Base-by-base conservation (phyloP, 2,797 vertebrate species). In the Anisognathus igniventris region DNA sequence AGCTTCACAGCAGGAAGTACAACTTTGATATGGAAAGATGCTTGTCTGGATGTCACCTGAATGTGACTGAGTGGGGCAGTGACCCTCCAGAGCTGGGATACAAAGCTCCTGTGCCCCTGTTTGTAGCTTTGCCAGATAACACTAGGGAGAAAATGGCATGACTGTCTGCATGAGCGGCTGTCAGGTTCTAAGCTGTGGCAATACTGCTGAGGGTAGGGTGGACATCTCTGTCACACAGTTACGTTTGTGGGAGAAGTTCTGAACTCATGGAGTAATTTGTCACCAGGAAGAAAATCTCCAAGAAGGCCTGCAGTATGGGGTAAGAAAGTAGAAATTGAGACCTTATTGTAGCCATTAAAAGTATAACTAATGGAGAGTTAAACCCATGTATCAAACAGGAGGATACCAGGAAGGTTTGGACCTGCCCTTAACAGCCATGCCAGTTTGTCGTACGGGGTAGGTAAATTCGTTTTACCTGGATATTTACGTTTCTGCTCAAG, bases 371-470 rank as follows among this genome's bases (percentile, higher is more conserved):
- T 30, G 19, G 22, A 65, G 40, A 50, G 1, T 57, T 92, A 70
- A 48, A 8, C 3, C n/a, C 1, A 0, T 35, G 2, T 51, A 75
- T 53, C 18, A 54, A 54, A 54, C 5, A 44, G 24, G 40, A 79
- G 64, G 24, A 27, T 67, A 58, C 16, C 16, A 57, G 39, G n/a
- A 88, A 51, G 75, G 17, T n/a, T 74, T 61, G 30, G 19, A 48
- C 35, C 33, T 0, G 1, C 40, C 13, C 16, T 72, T 81, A 61
- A 44, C 11, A 58, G 21, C 0, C 0, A 11, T 73, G 5, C 9
- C 39, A 6, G 17, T 48, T 23, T 73, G 33, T 77, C 3, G 1
- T 37, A 5, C 15, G 44, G 30, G 23, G 11, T 44, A 62, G 35
- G 40, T 48, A 56, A 70, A 76, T 81, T 33, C 42, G 9, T 72